Percentiles rank a stretch among this genome's conserved stretches.
Conservation (phyloP, 2,888 invertebrate genomes). For the Toxonevra muliebris region DNA sequence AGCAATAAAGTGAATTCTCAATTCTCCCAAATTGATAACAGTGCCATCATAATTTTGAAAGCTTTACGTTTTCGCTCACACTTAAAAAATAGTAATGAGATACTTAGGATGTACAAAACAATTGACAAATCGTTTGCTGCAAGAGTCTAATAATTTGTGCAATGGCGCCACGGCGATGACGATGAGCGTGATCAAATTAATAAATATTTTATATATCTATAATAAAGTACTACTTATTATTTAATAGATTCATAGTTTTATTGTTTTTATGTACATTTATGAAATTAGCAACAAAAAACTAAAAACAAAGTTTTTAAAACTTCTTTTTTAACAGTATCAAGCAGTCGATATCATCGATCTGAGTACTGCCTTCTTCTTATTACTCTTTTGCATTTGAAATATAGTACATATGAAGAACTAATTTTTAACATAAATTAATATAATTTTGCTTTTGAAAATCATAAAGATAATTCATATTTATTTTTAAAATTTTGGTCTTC, state of each 20-base stretch:
- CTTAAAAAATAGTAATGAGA: slow-evolving; percentile 12
- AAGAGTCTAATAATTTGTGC: slow-evolving; percentile 28
- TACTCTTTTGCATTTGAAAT: neutral
- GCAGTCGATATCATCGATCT: neutral
- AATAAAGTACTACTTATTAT: slow-evolving; percentile 2
- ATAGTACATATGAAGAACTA: too few relatives aligned
- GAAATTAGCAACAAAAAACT: neutral
- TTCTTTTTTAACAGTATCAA: too few relatives aligned
- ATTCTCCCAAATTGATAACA: slow-evolving; percentile 24
- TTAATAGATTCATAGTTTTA: neutral
- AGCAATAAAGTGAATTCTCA: neutral
- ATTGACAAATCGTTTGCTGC: slow-evolving; percentile 24
- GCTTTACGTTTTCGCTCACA: slow-evolving; percentile 27
- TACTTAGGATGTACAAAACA: slow-evolving; percentile 18
- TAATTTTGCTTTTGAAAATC: too few relatives aligned
- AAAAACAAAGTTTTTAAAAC: neutral
- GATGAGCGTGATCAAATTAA: slow-evolving; percentile 50
- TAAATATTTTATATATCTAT: neutral
- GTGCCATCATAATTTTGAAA: slow-evolving; percentile 29
- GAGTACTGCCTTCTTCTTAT: neutral
- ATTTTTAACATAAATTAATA: too few relatives aligned
- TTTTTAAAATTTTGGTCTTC: too few relatives aligned
- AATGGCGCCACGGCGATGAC: slow-evolving; percentile 35
- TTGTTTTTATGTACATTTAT: neutral
- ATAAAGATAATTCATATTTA: too few relatives aligned